Evolutionary conservation across 1,140 invertebrate species (phyloP).

Genomic region (Euura lappo): DNA sequence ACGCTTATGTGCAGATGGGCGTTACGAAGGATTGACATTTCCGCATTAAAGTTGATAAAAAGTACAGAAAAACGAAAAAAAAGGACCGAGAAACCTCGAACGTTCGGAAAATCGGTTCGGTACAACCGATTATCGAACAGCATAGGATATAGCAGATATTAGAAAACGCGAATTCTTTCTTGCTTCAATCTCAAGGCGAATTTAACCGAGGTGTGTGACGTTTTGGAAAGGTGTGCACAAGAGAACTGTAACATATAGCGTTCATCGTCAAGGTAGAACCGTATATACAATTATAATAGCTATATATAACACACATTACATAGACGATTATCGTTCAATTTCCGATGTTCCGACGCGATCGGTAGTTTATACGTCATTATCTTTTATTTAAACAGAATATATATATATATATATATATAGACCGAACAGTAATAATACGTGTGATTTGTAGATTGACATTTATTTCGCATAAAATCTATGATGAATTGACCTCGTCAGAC

Average conservation of each 20-base stretch:
- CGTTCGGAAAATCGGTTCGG: not conserved
- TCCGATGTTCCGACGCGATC: no score
- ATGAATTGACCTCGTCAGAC: no score
- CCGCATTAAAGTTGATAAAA: not conserved
- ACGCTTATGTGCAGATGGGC: constrained; percentile 30
- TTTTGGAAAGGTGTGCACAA: constrained; percentile 1
- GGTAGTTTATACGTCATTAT: no score
- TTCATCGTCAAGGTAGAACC: not conserved
- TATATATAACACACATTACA: not conserved
- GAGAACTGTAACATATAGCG: not conserved
- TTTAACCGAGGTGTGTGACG: constrained; percentile 4
- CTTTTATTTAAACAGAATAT: no score
- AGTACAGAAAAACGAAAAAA: not conserved
- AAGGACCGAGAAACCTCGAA: not conserved
- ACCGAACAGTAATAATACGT: no score
- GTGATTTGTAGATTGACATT: no score
- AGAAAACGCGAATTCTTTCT: no score
- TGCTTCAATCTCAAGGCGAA: not conserved
- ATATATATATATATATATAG: no score
- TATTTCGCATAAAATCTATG: no score
- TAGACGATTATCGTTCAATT: no score
- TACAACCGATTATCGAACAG: not conserved
- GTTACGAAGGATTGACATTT: constrained; percentile 1
- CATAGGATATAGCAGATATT: no score
- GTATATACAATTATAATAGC: not conserved